Evolutionary conservation across 2,888 invertebrate genomes (phyloP), one percentile per base, ranked within the genome.

Genomic region (Xylota segnis): DNA sequence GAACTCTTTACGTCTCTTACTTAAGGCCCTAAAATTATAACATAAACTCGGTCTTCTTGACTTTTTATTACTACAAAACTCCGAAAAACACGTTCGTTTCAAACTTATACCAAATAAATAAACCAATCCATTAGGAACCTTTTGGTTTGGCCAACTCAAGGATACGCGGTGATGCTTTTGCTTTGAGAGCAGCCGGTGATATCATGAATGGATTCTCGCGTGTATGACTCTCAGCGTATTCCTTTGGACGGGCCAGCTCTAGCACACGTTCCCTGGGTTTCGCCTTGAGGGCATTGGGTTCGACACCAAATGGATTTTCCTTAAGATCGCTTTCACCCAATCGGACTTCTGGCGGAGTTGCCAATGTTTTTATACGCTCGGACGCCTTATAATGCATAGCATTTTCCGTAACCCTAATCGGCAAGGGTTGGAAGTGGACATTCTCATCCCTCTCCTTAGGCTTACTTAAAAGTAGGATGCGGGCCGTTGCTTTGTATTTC

Each of bases 241-340:
- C 90, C 74, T 89, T 92, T 2, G 93, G 94, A 87, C 92, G 92
- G 0, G 94, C 93, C 68, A 94, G 87, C 87, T 93, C 92, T 29
- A 91, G 88, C 45, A 93, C 92, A 78, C 94, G 92, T 1, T 91
- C 87, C 0, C 93, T 90, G 6, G 93, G 88, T 83, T 92, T 92
- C 75, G 93, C 93, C 84, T 93, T 94, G n/a, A 94, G 89, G 0
- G 94, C 94, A 74, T 91, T 92, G 10, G 92, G 92, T 0, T 92
- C 90, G 18, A 94, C 92, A 2, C 90, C 89, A 87, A 93, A 94
- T 0, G 94, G 93, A 90, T 94, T 93, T 45, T 92, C 93, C 87
- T 93, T 93, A 4, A 92, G 87, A 70, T 93, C 93, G 7, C 90
- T 90, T 10, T 92, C 90, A 0, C 89, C 90, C 59, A 90, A 90